A percentile compares a stretch with the other conserved stretches of the same genome.
Conservation (phyloP, 2,888 invertebrate species). For the Helleia helle region DNA sequence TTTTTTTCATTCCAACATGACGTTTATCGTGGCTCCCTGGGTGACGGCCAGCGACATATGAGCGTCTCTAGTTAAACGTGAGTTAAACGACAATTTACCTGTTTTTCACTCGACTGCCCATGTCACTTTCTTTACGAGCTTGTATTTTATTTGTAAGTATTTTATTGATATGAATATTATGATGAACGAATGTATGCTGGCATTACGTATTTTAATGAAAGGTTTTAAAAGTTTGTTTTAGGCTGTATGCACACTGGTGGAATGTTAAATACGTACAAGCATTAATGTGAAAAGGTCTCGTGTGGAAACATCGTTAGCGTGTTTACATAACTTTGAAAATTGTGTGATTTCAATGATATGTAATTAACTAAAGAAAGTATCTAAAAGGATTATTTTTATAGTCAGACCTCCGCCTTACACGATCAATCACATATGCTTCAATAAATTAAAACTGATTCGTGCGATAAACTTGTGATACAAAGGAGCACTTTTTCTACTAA, state of each 20-base stretch:
- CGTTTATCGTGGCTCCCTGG: conserved; percentile 66
- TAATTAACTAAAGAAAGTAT: too few relatives aligned
- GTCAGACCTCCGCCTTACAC: neutral
- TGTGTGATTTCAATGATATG: too few relatives aligned
- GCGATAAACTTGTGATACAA: conserved; percentile 12
- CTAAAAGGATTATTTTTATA: too few relatives aligned
- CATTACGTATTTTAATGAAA: conserved; percentile 23
- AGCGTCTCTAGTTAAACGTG: conserved; percentile 55
- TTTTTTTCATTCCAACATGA: conserved; percentile 67
- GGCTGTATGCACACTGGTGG: neutral
- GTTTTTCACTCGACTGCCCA: conserved; percentile 57
- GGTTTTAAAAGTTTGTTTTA: conserved; percentile 7
- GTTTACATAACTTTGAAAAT: too few relatives aligned
- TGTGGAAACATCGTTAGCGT: too few relatives aligned
- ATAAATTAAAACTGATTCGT: conserved; percentile 8
- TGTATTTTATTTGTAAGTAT: conserved; percentile 64
- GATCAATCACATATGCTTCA: conserved; percentile 2
- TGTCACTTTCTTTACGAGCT: conserved; percentile 65
- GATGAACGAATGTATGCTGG: conserved; percentile 55
- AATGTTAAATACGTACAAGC: neutral
- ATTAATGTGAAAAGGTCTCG: too few relatives aligned
- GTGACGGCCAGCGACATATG: conserved; percentile 42
- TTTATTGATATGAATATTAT: conserved; percentile 63
- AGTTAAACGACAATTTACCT: conserved; percentile 64
- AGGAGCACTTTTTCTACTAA: conserved; percentile 13